Percentiles rank a stretch among this genome's conserved stretches.
Evolutionary conservation across 2,113 vertebrate species (phyloP).

Genomic region (Rhinopithecus roxellana): DNA sequence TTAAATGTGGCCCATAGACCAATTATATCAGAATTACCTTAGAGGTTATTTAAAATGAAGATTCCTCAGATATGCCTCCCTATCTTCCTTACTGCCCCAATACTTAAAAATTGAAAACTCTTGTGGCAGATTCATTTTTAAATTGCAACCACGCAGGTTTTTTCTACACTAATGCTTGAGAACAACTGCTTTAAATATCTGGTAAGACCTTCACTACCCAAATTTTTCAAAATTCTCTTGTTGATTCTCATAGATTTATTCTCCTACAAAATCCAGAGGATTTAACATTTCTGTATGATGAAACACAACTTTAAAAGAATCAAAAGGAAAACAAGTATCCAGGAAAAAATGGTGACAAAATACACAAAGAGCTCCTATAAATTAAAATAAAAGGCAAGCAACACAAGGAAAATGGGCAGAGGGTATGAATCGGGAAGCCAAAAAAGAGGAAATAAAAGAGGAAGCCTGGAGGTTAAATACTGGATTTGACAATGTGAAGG

Average conservation of each 20-base stretch:
- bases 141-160: neutral
- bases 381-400: neutral
- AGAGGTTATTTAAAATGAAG: neutral
- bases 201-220: neutral
- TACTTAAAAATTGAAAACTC: neutral
- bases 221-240: slow-evolving; percentile 18
- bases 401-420: neutral
- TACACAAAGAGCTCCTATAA: neutral
- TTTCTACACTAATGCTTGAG: neutral
- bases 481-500: neutral
- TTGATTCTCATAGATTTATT: neutral
- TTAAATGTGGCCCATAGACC: neutral
- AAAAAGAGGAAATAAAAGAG: neutral
- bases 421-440: neutral
- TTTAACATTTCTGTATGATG: neutral
- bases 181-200: neutral
- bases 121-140: neutral
- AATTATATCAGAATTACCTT: neutral
- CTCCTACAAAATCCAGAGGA: neutral
- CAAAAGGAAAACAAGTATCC: neutral
- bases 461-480: neutral
- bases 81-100: neutral
- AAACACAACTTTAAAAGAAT: neutral
- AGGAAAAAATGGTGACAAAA: neutral
- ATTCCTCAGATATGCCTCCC: neutral